Percentiles rank a stretch among this genome's conserved stretches.
Conservation (phyloP, 2,113 vertebrate species). For the Protobothrops flavoviridis region DNA sequence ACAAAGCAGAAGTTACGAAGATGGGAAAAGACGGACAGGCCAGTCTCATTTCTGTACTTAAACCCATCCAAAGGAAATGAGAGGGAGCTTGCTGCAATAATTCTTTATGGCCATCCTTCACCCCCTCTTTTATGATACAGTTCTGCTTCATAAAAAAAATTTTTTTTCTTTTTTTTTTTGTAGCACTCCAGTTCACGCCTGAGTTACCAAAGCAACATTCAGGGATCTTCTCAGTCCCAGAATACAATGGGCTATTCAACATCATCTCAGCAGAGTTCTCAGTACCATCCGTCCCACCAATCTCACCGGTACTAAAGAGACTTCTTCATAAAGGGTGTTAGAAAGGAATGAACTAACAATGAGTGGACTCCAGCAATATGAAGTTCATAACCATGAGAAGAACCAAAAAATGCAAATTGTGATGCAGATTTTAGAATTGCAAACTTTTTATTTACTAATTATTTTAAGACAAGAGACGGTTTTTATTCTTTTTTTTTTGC, state of each 20-base stretch:
- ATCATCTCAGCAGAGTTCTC: slow-evolving; percentile 92
- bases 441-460: slow-evolving; percentile 57
- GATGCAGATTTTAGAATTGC: slow-evolving; percentile 56
- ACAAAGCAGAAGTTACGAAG: not conserved
- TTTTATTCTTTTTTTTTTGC: slow-evolving; percentile 44
- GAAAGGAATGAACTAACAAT: slow-evolving; percentile 58
- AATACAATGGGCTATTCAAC: slow-evolving; percentile 92
- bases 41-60: not conserved
- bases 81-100: not conserved
- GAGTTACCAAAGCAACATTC: slow-evolving; percentile 98
- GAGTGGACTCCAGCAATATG: slow-evolving; percentile 72
- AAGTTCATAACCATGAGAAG: slow-evolving; percentile 69
- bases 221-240: slow-evolving; percentile 94
- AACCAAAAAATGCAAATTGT: slow-evolving; percentile 75
- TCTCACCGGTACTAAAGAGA: slow-evolving; percentile 89
- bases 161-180: slow-evolving; percentile 15
- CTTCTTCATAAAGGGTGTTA: slow-evolving; percentile 32
- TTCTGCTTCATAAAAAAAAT: not conserved
- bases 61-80: not conserved
- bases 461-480: slow-evolving; percentile 38
- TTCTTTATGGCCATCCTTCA: not conserved
- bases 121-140: not conserved
- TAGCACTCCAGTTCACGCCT: slow-evolving; percentile 95
- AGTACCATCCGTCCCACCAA: slow-evolving; percentile 89
- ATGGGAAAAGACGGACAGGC: no score